A percentile compares a stretch with the other conserved stretches of the same genome.
Conservation (phyloP, 2,888 invertebrate species). For the Elmis aenea region DNA sequence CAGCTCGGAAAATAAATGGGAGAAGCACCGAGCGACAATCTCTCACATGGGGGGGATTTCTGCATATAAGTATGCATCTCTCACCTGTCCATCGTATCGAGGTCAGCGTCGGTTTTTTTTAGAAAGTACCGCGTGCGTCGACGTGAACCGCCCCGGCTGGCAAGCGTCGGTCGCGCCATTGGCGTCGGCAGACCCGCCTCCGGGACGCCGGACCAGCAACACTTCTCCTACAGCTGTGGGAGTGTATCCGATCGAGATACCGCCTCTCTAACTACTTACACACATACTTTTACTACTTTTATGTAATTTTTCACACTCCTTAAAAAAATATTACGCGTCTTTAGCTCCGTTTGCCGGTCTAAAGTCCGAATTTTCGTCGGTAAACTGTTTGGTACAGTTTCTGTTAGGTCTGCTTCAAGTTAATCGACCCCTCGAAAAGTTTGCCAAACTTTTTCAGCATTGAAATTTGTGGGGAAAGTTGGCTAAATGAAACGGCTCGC, state of each 20-base stretch:
- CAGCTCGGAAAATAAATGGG: no score
- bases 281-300: conserved; percentile 29
- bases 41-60: no score
- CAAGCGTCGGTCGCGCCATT: conserved; percentile 39
- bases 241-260: conserved; percentile 36
- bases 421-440: conserved; percentile 48
- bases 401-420: conserved; percentile 43
- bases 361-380: conserved; percentile 18
- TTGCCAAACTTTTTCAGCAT: conserved; percentile 46
- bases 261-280: conserved; percentile 36
- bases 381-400: conserved; percentile 43
- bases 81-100: conserved; percentile 22
- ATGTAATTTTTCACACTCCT: conserved; percentile 21
- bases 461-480: conserved; percentile 47
- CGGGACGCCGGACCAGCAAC: conserved; percentile 34
- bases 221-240: conserved; percentile 33
- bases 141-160: conserved; percentile 40
- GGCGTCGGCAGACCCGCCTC: conserved; percentile 45
- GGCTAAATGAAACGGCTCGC: conserved; percentile 38
- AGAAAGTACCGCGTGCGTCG: conserved; percentile 39
- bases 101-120: conserved; percentile 21
- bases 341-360: conserved; percentile 9
- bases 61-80: no score
- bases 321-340: conserved; percentile 17
- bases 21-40: no score